A percentile compares a stretch with the other conserved stretches of the same genome.
These are phyloP conservation scores for Poeciliopsis prolifica DNA, from an alignment of 2,113 vertebrate genomes.

Conservation along the genomic window DNA sequence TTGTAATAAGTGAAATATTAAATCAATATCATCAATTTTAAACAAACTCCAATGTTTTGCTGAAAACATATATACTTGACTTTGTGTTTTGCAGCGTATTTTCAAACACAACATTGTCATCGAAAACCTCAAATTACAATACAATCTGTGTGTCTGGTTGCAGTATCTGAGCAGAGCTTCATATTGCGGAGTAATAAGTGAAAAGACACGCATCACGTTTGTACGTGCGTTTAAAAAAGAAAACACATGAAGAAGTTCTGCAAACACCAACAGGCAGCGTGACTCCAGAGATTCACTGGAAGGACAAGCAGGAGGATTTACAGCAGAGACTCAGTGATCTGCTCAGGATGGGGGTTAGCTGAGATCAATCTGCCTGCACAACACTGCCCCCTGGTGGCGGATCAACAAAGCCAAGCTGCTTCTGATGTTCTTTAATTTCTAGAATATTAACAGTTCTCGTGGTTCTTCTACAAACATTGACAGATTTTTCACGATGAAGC, in stretches of 20 bases:
- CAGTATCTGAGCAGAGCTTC: neutral
- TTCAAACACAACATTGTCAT: neutral
- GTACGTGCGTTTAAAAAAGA: neutral
- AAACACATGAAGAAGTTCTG: neutral
- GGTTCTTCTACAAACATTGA: no score
- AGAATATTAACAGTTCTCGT: neutral
- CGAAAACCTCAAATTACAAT: neutral
- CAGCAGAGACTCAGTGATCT: conserved; percentile 63
- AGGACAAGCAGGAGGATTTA: conserved; percentile 11
- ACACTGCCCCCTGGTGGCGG: conserved; percentile 79
- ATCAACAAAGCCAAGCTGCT: conserved; percentile 34
- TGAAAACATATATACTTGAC: no score
- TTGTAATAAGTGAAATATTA: no score
- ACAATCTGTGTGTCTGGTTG: neutral
- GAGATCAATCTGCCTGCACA: conserved; percentile 71
- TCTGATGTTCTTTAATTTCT: conserved; percentile 1
- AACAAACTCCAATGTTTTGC: no score
- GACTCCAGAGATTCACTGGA: conserved; percentile 36
- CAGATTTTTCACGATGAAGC: neutral
- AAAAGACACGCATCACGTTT: no score
- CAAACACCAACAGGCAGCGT: conserved; percentile 18
- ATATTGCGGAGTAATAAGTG: conserved; percentile 27
- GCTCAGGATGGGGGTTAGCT: conserved; percentile 38
- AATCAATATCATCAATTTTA: no score
- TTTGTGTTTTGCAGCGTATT: no score